Conservation (phyloP, 2,113 vertebrate species). For the Papio anubis region DNA sequence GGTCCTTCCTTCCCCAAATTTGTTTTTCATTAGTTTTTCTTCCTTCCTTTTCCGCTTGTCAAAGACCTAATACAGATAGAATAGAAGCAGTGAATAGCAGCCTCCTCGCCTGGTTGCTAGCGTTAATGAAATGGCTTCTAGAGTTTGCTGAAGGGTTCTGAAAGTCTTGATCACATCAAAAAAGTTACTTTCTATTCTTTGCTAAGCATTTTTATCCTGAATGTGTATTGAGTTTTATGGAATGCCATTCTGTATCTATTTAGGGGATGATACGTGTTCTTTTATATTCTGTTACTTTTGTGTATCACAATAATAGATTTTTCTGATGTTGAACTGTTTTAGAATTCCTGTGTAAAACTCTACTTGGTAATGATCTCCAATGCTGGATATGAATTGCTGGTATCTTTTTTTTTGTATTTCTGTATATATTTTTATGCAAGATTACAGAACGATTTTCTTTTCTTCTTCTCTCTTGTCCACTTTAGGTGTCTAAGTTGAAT, state of each 20-base stretch:
- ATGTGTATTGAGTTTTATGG: background rate
- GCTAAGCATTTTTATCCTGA: background rate
- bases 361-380: background rate
- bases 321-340: background rate
- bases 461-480: background rate
- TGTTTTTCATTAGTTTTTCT: background rate
- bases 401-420: background rate
- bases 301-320: background rate
- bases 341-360: background rate
- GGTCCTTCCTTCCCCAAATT: too few species aligned
- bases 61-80: background rate
- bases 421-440: background rate
- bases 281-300: background rate
- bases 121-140: fast-evolving
- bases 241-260: background rate
- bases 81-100: background rate
- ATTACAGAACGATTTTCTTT: background rate
- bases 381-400: fast-evolving
- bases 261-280: background rate
- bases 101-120: fast-evolving
- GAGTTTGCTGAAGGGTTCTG: fast-evolving
- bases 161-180: background rate
- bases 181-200: background rate
- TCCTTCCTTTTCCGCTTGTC: background rate
- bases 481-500: background rate